Evolutionary conservation across 2,888 invertebrate species (phyloP), one percentile per base, ranked within the genome.

Genomic region (Helleia helle): DNA sequence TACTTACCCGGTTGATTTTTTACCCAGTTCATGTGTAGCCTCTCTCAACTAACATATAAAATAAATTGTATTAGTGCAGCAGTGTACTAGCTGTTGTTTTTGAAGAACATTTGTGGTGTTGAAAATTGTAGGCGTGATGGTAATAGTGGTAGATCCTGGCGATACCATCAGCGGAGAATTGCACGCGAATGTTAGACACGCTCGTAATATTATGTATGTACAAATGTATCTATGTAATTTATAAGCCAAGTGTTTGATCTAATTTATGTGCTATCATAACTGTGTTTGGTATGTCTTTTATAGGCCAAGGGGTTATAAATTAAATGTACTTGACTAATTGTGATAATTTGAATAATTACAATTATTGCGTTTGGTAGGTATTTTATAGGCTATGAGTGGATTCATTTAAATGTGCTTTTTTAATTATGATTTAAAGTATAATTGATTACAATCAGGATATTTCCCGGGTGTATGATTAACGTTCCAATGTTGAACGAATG

Each of bases 151-250:
- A 49, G 53, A 51, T 50, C 42, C 38, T 25, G 18, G 43, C 46
- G 51, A 53, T 52, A 50, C 14, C 25, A 43, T 39, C 42, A 34
- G 43, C 11, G 37, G 24, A 28, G 40, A 40, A 43, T 44, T 41
- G 48, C 52, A 53, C 51, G 51, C 53, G 47, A 53, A 34, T 43
- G 40, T 38, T 41, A 47, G 52, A 51, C 52, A 53, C 49, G 47
- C 40, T 51, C 46, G 48, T 51, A 40, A 34, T 17, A 31, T 37
- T 37, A 37, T 36, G 28, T 42, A 29, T 43, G 42, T 46, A 46
- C 40, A 42, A 43, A 43, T 40, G 36, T 48, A 48, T 47, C 44
- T 46, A 34, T 40, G 36, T 49, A 40, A 48, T 50, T 48, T 48
- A 48, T 44, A 43, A 44, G 46, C 26, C 40, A 14, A 39, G 44